Evolutionary conservation across 2,888 invertebrate species (phyloP), one percentile per base, ranked within the genome.

Genomic region (Pimpla rufipes): DNA sequence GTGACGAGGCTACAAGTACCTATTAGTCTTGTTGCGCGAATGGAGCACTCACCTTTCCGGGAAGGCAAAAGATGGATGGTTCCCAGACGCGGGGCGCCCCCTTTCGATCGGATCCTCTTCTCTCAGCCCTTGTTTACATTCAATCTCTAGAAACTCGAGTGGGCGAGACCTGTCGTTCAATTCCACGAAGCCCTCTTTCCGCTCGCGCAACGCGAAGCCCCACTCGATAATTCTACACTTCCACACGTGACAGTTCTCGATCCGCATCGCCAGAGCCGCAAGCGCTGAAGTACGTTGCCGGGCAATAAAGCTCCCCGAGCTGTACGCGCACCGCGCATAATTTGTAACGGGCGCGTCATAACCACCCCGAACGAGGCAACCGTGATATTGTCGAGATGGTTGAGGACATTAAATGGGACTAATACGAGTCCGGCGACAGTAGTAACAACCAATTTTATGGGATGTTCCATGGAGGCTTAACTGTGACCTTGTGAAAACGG

Each of bases 11-110:
- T 42, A 42, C 45, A 45, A 45, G 57, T 18, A 29, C 55, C 71
- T 42, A 40, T 71, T 71, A 57, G 55, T 71, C 71, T 23, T 23
- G 40, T 21, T 29, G 23, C 23, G 37, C 57, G 55, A 55, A 57
- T 8, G 40, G 71, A 23, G 55, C 4, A 11, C 70, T 55, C 16
- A 11, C n/a, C n/a, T 59, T 59, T 7, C 21, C 11, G 8, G 21
- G 55, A 45, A 23, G 13, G 3, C 55, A 37, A 66, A 71, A 57
- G 71, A 77, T 76, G 64, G 55, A 76, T 81, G 35, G 40, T 57
- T 79, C 10, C 5, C 68, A 73, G 35, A 50, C 16, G 73, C 52
- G 57, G 40, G 37, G 1, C 16, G 45, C 37, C 35, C 37, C 73
- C 62, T 71, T 35, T 78, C 74, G n/a, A 52, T 42, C 67, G 62